Evolutionary conservation across 2,797 vertebrate genomes (phyloP).

Genomic region (Zalophus californianus): DNA sequence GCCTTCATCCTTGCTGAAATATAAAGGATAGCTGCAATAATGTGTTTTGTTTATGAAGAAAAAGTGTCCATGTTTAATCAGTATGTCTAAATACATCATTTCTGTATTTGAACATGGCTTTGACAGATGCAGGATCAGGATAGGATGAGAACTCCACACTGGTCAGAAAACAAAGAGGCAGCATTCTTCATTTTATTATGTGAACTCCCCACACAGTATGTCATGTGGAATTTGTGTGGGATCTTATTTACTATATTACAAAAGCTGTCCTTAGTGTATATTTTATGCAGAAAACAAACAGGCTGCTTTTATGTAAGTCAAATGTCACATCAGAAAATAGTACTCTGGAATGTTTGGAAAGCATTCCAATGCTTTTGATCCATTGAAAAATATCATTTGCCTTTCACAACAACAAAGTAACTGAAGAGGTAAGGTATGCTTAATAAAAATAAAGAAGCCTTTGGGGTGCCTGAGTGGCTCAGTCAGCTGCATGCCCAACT

Average conservation of each 20-base stretch:
- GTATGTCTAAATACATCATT: not conserved
- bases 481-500: not conserved
- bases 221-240: constrained; percentile 89
- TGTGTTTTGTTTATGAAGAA: not conserved
- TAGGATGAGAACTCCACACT: not conserved
- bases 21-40: not conserved
- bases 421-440: not conserved
- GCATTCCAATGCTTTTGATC: constrained; percentile 68
- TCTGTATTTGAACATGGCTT: not conserved
- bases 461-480: not conserved
- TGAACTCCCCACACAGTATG: constrained; percentile 84
- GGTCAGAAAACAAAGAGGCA: constrained; percentile 64
- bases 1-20: constrained; percentile 38
- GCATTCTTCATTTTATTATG: constrained; percentile 87
- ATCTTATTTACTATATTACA: constrained; percentile 85
- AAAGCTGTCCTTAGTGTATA: constrained; percentile 74
- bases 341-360: constrained; percentile 82
- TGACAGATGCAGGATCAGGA: constrained; percentile 17
- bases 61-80: not conserved
- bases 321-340: constrained; percentile 85
- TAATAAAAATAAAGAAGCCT: not conserved
- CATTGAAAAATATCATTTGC: not conserved
- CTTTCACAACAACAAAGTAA: constrained; percentile 77
- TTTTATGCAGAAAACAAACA: constrained; percentile 73
- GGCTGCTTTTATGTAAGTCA: constrained; percentile 83